Base-by-base conservation (phyloP, 35 echinoderm and acorn worm genomes). In the Heliocidaris tuberculata region DNA sequence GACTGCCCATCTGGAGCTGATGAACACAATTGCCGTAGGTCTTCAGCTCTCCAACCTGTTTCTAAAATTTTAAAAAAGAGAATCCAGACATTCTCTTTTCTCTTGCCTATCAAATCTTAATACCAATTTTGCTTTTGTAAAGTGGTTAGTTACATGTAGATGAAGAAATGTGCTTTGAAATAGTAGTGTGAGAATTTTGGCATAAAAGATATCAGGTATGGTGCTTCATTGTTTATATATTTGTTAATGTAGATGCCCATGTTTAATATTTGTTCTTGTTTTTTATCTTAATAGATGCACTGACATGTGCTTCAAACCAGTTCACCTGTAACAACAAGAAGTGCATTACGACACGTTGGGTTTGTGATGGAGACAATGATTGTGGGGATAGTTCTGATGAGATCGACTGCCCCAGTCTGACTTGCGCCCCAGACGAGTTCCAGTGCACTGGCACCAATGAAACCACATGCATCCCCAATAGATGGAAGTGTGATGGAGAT, bases 331-430 rank as follows among this genome's bases (percentile, higher is more conserved):
- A 42, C 24, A 96, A 94, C 86, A 94, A 95, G 13, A 96, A 97
- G 48, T 99, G 98, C 50, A 97, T 99, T 90, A 94, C 96, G 0
- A 32, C 88, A 0, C 86, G 96, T 2, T 99, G 98, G 98, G 88
- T 94, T 24, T 99, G 98, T 90, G 98, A 99, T 85, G 42, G 85
- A 6, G 98, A 97, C 31, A 90, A 92, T 31, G 96, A 99, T 85
- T 99, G 98, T 47, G 95, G 94, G 0, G 98, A 99, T 31, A 56
- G 56, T 13, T 95, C 96, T 0, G 98, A 99, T 47, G 98, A 99
- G 47, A 16, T 87, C 2, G 31, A 94, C 56, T 97, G 97, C 56
- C 48, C 78, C 9, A 85, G 48, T 54, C 92, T 92, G 16, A 96
- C 97, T n/a, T 97, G 97, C 48, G 95, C 91, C 32, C 24, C 94